Percentiles rank a stretch among this genome's conserved stretches.
phyloP scores from a whole-genome alignment of 2,113 vertebrate species.

The Oreochromis niloticus region DNA sequence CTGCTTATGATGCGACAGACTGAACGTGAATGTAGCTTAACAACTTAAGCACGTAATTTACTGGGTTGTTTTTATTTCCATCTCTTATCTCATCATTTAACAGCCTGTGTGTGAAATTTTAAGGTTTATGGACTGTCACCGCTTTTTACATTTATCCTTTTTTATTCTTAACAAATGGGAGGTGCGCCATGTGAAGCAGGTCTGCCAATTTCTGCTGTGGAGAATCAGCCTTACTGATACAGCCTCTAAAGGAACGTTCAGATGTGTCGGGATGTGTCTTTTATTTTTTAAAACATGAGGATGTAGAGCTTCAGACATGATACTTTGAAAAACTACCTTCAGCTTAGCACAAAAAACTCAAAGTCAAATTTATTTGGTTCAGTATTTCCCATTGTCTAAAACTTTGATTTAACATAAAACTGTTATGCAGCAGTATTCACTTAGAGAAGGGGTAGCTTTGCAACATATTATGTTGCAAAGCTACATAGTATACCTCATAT shows the following conservation, averaged over 20 bases:
- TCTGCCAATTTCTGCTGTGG: not conserved
- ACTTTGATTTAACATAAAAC: not conserved
- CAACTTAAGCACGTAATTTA: not conserved
- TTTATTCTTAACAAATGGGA: not conserved
- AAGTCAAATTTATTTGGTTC: not conserved
- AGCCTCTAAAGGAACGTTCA: accelerated
- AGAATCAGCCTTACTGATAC: not conserved
- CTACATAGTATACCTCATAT: too few relatives aligned
- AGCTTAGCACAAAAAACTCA: too few relatives aligned
- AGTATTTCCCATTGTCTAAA: not conserved
- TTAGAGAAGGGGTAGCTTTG: not conserved
- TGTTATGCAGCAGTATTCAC: not conserved
- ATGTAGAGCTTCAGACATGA: not conserved
- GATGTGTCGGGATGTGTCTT: not conserved
- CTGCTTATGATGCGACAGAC: not conserved
- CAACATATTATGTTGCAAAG: not conserved
- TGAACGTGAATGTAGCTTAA: not conserved
- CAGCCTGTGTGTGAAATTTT: not conserved
- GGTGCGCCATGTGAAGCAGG: not conserved
- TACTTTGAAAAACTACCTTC: not conserved
- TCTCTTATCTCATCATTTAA: not conserved
- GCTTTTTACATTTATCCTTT: not conserved
- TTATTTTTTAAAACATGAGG: not conserved
- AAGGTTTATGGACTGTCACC: not conserved
- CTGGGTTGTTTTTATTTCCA: not conserved